Evolutionary conservation across 2,888 invertebrate genomes (phyloP).

Genomic region (Bugulina stolonifera): DNA sequence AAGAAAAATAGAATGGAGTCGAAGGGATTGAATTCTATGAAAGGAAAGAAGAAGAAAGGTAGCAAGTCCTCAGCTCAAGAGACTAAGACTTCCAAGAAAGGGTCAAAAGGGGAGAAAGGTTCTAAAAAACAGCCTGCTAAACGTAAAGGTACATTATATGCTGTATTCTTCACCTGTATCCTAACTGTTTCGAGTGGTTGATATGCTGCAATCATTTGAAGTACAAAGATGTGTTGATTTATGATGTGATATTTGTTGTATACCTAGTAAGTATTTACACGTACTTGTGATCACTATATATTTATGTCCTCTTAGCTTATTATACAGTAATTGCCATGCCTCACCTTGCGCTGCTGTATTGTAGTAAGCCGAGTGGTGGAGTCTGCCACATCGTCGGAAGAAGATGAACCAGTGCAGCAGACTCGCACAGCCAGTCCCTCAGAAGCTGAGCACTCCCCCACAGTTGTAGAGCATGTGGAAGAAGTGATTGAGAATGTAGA

Average conservation of each 20-base stretch:
- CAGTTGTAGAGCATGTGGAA: neutral
- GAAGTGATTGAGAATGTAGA: neutral
- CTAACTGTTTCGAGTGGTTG: too few species aligned
- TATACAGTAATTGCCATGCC: too few species aligned
- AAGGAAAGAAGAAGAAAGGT: neutral
- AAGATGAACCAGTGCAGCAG: neutral
- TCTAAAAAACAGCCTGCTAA: neutral
- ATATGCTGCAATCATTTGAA: too few species aligned
- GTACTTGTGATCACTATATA: too few species aligned
- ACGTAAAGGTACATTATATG: neutral
- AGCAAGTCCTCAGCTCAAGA: neutral
- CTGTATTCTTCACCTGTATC: neutral
- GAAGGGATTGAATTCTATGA: neutral
- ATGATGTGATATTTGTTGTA: too few species aligned
- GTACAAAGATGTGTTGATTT: too few species aligned
- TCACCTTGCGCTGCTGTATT: too few species aligned
- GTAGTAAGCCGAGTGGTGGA: slow-evolving; percentile 12
- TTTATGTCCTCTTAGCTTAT: too few species aligned
- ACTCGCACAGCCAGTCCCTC: neutral
- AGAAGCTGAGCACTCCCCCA: neutral
- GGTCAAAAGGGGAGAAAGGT: neutral
- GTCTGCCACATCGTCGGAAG: neutral
- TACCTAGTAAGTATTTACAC: too few species aligned
- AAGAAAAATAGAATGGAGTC: neutral
- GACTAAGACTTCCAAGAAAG: neutral